Base-by-base conservation (phyloP, 2,797 vertebrate genomes). In the Anas bahamensis region DNA sequence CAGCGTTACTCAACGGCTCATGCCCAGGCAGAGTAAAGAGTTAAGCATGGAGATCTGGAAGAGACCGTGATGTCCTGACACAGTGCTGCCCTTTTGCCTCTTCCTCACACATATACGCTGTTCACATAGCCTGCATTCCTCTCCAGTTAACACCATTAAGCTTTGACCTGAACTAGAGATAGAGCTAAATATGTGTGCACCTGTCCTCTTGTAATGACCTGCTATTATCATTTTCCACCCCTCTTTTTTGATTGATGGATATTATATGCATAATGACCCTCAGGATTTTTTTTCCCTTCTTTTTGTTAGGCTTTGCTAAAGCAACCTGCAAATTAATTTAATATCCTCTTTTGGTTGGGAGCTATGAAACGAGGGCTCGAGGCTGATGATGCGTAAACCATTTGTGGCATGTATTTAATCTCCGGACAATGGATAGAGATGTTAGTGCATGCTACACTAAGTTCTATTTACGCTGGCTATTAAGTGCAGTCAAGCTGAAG, bases 261-360 rank as follows among this genome's bases (percentile, higher is more conserved):
- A 97, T 96, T 97, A 96, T 86, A 97, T 94, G 92, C 93, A 97
- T 96, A 97, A 87, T 92, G 94, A 95, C 93, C 94, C 95, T 92
- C 79, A 85, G 86, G 89, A 96, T 96, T 94, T 91, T 95, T 48
- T 91, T 42, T 41, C 21, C 26, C 22, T 52, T 86, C 95, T 94
- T 96, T 96, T 97, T 97, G 97, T 98, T 98, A 97, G 97, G 97
- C 97, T 98, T 98, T 98, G 98, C 97, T 98, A 98, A 98, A 98
- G 98, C 98, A 98, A 98, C 98, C 98, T 98, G 98, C 98, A 98
- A 98, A 98, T 98, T 98, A 98, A 98, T 98, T 98, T 98, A 98
- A 98, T 98, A 98, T 98, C 98, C 98, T 98, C 98, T 97, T 98
- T 97, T 97, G 97, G 97, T 98, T 98, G 97, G 97, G 97, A 98